Base-by-base conservation (phyloP, 2,113 vertebrate genomes). In the Hystrix brachyura region DNA sequence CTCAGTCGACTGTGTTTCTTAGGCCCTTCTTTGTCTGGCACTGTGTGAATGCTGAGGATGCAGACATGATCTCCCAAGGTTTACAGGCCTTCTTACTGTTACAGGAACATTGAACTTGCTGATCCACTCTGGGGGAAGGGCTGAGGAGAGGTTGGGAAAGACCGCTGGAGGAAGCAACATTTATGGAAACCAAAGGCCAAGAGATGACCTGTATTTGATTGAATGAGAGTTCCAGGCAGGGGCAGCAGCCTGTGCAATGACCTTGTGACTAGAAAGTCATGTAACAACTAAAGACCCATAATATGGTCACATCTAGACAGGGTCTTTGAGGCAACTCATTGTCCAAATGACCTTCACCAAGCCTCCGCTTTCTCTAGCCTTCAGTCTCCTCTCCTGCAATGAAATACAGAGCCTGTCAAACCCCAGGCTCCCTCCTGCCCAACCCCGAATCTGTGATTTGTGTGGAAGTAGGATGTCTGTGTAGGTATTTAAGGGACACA, bases 221-320 rank as follows among this genome's bases (percentile, higher is more conserved):
- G 18, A 69, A 32, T 14, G 9, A 79, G 79, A 67, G 32, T 80
- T 65, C 79, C 3, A 17, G 62, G 55, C n/a, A 21, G 17, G 7
- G 15, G 21, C 13, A 71, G 46, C 0, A 62, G 67, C 11, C 48
- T 0, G 0, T 2, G 17, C 15, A 67, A 84, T 87, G 51, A 71
- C 71, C 53, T 6, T 0, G 80, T 32, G 79, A 6, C 79, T 27
- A 27, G 51, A 38, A 59, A 43, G 51, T 53, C 69, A 0, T 4
- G 8, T 29, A 57, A 53, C n/a, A 10, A 12, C 80, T 17, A 53
- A 83, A 7, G 55, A 64, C 38, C 32, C 78, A n/a, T 38, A 19
- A 29, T 29, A n/a, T 18, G n/a, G 43, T 25, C 53, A 8, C 19
- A 4, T 18, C 17, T 2, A 29, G 59, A 43, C 0, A 34, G 51